Evolutionary conservation across 2,888 invertebrate genomes (phyloP), one percentile per base, ranked within the genome.

Genomic region (Nomada ferruginata): DNA sequence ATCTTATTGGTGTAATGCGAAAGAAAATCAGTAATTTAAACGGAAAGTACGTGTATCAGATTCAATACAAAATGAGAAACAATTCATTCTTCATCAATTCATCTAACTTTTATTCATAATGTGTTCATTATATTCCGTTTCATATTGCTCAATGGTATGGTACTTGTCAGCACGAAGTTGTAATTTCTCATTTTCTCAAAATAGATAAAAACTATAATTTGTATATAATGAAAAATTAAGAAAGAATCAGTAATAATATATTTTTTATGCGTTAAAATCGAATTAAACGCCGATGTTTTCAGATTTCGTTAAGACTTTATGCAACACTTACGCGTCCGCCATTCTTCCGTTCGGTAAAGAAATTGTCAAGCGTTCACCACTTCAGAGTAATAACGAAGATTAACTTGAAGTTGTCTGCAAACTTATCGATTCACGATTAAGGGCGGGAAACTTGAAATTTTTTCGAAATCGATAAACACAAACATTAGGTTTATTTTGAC

Each of bases 301-400:
- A 81, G 92, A 92, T 92, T 91, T 89, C 64, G 57, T 23, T n/a
- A 10, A 82, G 79, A 61, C 9, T 73, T 47, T 23, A 75, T 13
- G 75, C 73, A 80, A 61, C 86, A 92, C 92, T 92, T 89, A 93
- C 92, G 85, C 87, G 83, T 92, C 92, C 83, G 91, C 91, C 92
- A 93, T 93, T 84, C 83, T 91, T 88, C 71, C 87, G 80, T 60
- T 72, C 26, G 70, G 82, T 83, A 90, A 89, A 90, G 85, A 86
- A 91, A 60, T 78, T 73, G 53, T 47, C 53, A 69, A 65, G 29
- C 65, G 42, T 57, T 10, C 69, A 9, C n/a, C 57, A 73, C 57
- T 70, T 76, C 72, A 76, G 60, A 79, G 23, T 29, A 55, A 4
- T 29, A 2, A 36, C 52, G 26, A 10, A 2, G 66, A 66, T 55